Base-by-base conservation (phyloP, 2,888 invertebrate species). In the Cybosia mesomella region DNA sequence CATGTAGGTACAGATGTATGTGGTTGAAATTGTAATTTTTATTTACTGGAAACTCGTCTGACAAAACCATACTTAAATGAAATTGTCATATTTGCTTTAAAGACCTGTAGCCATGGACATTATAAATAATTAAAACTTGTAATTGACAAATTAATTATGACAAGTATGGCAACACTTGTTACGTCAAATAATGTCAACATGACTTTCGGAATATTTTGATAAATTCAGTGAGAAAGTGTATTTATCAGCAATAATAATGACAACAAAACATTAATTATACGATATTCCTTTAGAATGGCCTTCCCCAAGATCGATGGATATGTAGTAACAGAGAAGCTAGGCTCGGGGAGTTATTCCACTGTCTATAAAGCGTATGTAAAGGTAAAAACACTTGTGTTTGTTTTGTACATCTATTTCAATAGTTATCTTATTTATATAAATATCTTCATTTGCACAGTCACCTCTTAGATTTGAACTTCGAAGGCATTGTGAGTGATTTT, bases 341-440 rank as follows among this genome's bases (percentile, higher is more conserved):
- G 98, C 0, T 96, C 96, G 22, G 98, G 98, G 2, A 97, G 97
- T 77, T 98, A 98, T 91, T 97, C 98, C 0, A 97, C 97, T 0
- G 98, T 98, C 0, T 98, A 97, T 87, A 98, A 98, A 92, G 98
- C 98, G 0, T 95, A 96, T 71, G 96, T 95, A 78, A 97, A 97
- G 95, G 97, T 90, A 79, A 63, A 58, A 57, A 57, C 11, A 1
- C 24, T 10, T n/a, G n/a, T 68, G 49, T 68, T 58, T 59, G 8
- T 49, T 21, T 43, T 5, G 5, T 15, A 11, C 18, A 63, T 32
- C 34, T 54, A 10, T 18, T 22, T 54, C 15, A 22, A 58, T n/a
- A 34, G 28, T 62, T 53, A 49, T 49, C 49, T 49, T 53, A 53
- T 21, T 62, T 62, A 62, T 62, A 32, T 53, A 62, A 73, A 68